Base-by-base conservation (phyloP, 2,888 invertebrate species). In the Acleris sparsana region DNA sequence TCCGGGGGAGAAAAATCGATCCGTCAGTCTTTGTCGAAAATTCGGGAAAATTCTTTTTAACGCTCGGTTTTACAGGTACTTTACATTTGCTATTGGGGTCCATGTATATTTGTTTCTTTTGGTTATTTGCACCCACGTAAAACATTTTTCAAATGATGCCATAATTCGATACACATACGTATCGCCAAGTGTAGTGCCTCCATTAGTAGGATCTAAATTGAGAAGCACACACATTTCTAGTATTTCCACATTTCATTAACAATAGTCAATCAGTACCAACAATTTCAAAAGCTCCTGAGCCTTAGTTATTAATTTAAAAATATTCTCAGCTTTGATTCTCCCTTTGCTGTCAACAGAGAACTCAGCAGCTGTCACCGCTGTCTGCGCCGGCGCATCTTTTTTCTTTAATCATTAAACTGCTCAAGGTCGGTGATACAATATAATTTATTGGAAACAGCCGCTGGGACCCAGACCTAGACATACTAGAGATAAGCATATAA, bases 371-470 rank as follows among this genome's bases (percentile, higher is more conserved):
- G 39, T 39, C 43, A 57, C 3, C 57, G 25, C 57, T 46, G 56
- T 56, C 44, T 44, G 49, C 49, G 58, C 58, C 18, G 18, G 33
- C 49, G 33, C 49, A 29, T 25, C 49, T 49, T 49, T 59, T 49
- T 53, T 13, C 16, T 52, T 25, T 16, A 60, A 60, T 60, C 51
- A 60, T 52, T 33, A n/a, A 4, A 18, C 33, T 20, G 5, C 39
- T 5, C 59, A 60, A 60, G 59, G 59, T 52, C 43, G 49, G 33
- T 33, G 59, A 49, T 49, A 59, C 39, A 59, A 33, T 60, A 60
- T 60, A 60, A 61, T 61, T 61, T 61, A 61, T 53, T 6, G 53
- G 51, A 25, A 60, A 44, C 60, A 60, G 60, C 60, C 33, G 58
- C 16, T 9, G 18, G 20, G 18, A 43, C 59, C 59, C 43, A 53